Base-by-base conservation (phyloP, 2,888 invertebrate genomes). In the Metacarcinus magister region DNA sequence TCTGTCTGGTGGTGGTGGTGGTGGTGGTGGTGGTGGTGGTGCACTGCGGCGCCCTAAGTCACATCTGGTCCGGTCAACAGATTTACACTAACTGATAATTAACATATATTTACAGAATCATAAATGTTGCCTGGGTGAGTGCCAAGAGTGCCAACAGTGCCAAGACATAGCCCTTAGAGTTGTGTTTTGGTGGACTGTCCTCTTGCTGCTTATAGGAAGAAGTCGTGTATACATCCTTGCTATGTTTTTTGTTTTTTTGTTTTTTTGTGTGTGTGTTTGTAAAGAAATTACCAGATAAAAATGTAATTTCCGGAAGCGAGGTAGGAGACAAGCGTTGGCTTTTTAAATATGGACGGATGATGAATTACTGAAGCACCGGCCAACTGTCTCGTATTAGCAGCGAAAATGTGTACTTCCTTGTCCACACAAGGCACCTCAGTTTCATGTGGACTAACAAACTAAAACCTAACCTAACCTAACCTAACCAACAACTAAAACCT, bases 21-120 rank as follows among this genome's bases (percentile, higher is more conserved):
- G 82, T 82, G 82, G 39, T 2, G 67, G 67, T 23, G n/a, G n/a
- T 67, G n/a, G 67, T 8, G 82, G 13, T 82, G 82, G 32, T 82
- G 82, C 82, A 82, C 32, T 82, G 82, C 82, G 82, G 82, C 82
- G 82, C 82, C 32, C 32, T 28, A 82, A 82, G 32, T 75, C 75
- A 75, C 75, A n/a, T 32, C 32, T 82, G 0, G 32, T 54, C 82
- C 32, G 82, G 82, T 82, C 82, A 82, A 82, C 82, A 82, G 82
- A 82, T 82, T 82, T 82, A 28, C n/a, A 23, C 13, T 82, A 32
- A 82, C 82, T 82, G 82, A 82, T 28, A 82, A 82, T 82, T 82
- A 82, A 82, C 82, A 82, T 82, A 32, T 32, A 32, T 82, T 82
- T 82, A 82, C 32, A 2, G 82, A 82, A 82, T 82, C 82, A 82